Conservation (phyloP, 2,888 invertebrate species). For the Lasioglossum calceatum region DNA sequence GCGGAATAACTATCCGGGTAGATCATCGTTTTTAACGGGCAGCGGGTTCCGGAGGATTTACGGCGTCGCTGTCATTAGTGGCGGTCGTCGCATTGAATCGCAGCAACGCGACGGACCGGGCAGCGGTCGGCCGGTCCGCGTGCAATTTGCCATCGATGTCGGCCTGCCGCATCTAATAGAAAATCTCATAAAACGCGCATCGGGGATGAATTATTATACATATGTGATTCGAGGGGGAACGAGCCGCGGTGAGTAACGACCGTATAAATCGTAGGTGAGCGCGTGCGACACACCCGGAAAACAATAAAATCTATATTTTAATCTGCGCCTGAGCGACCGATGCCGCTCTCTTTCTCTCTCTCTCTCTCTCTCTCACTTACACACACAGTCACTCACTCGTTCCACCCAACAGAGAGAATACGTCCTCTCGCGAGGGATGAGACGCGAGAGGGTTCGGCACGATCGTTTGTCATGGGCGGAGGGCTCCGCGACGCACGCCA, state of each 20-base stretch:
- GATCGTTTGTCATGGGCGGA: conserved; percentile 78
- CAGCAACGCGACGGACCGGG: conserved; percentile 20
- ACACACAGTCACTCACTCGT: neutral
- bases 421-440: conserved; percentile 59
- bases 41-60: conserved; percentile 51
- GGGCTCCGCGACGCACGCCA: conserved; percentile 49
- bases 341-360: conserved; percentile 34
- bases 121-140: conserved; percentile 39
- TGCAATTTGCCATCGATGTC: conserved; percentile 68
- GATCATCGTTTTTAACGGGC: conserved; percentile 39
- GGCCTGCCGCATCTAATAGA: conserved; percentile 71
- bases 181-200: conserved; percentile 76
- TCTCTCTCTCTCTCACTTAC: neutral
- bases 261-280: conserved; percentile 77
- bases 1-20: conserved; percentile 14
- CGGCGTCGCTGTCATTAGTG: conserved; percentile 57
- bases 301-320: conserved; percentile 84
- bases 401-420: conserved; percentile 51
- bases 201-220: conserved; percentile 77
- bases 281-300: conserved; percentile 74
- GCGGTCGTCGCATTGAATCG: conserved; percentile 30
- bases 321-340: conserved; percentile 73
- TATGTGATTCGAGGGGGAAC: conserved; percentile 70
- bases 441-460: conserved; percentile 50
- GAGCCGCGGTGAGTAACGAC: conserved; percentile 77